phyloP scores from a whole-genome alignment of 2,797 vertebrate genomes.

The Muraenolepis orangiensis region DNA sequence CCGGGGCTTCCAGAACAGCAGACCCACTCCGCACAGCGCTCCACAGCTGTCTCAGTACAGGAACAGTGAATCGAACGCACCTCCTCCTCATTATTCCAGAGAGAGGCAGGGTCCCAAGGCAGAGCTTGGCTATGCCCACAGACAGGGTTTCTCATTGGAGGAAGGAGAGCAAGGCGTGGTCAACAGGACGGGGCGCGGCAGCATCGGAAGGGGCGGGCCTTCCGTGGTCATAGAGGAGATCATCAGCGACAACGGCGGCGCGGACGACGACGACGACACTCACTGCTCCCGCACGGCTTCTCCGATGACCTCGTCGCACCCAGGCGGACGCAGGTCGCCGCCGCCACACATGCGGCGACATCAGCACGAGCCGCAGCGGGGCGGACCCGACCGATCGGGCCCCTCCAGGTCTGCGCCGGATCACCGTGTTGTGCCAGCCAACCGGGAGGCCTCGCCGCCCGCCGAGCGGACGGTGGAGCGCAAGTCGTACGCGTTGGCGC shows the following conservation, averaged over 20 bases:
- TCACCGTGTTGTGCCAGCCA: constrained; percentile 14
- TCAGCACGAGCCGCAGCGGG: constrained; percentile 71
- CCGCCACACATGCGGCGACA: constrained; percentile 49
- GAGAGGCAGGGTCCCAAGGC: constrained; percentile 42
- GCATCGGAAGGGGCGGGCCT: constrained; percentile 47
- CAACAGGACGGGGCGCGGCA: constrained; percentile 36
- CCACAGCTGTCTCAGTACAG: constrained; percentile 24
- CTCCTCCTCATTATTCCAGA: constrained; percentile 33
- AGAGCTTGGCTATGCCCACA: constrained; percentile 42
- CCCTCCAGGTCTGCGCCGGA: background rate
- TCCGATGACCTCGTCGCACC: background rate
- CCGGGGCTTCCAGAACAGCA: constrained; percentile 55
- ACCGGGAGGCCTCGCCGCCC: constrained; percentile 63
- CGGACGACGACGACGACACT: constrained; percentile 49
- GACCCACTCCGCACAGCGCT: constrained; percentile 37
- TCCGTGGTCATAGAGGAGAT: constrained; percentile 59
- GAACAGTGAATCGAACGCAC: constrained; percentile 26
- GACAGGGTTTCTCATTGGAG: background rate
- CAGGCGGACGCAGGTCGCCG: constrained; percentile 21
- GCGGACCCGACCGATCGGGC: constrained; percentile 13
- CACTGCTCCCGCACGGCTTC: background rate
- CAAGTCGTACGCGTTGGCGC: constrained; percentile 90
- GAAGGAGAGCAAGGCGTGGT: constrained; percentile 35
- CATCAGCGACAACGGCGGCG: constrained; percentile 34
- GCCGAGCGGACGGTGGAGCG: constrained; percentile 86